Percentiles rank a stretch among this genome's conserved stretches.
phyloP scores from a whole-genome alignment of 2,888 invertebrate genomes.

The Mythimna pallens region DNA sequence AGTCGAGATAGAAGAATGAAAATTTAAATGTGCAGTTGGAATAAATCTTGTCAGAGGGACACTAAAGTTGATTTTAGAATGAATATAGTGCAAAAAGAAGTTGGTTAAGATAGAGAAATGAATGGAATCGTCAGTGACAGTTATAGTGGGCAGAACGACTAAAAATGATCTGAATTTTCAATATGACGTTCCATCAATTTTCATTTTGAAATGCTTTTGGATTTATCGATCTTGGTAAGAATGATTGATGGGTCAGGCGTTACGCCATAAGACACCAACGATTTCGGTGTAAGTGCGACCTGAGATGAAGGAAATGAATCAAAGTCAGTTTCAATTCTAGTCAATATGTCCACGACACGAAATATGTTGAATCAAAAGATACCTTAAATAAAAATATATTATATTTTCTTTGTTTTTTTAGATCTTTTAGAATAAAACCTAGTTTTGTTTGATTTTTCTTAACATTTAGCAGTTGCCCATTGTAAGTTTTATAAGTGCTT shows the following conservation, averaged over 20 bases:
- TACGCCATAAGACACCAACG: slow-evolving; percentile 32
- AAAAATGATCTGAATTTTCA: slow-evolving; percentile 83
- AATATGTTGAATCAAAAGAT: neutral
- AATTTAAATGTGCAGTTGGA: slow-evolving; percentile 32
- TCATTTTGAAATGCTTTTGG: slow-evolving; percentile 63
- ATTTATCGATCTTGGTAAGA: slow-evolving; percentile 58
- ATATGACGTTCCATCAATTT: slow-evolving; percentile 86
- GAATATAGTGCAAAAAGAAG: slow-evolving; percentile 21
- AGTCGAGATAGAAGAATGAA: slow-evolving; percentile 33
- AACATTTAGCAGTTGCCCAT: too few relatives aligned
- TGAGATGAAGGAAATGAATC: neutral
- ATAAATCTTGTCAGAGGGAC: slow-evolving; percentile 54
- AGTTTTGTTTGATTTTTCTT: too few relatives aligned
- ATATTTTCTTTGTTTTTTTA: too few relatives aligned
- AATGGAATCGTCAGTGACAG: slow-evolving; percentile 83
- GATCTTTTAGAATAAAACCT: too few relatives aligned
- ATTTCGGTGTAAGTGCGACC: slow-evolving; percentile 8
- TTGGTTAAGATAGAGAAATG: slow-evolving; percentile 77
- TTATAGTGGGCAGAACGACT: slow-evolving; percentile 81
- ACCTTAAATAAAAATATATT: neutral
- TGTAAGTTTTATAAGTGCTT: too few relatives aligned
- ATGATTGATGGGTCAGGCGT: slow-evolving; percentile 47
- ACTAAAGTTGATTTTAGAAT: slow-evolving; percentile 68
- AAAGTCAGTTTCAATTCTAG: neutral
- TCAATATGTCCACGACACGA: too few relatives aligned